Evolutionary conservation across 2,888 invertebrate genomes (phyloP).

Genomic region (Oscheius sp.): DNA sequence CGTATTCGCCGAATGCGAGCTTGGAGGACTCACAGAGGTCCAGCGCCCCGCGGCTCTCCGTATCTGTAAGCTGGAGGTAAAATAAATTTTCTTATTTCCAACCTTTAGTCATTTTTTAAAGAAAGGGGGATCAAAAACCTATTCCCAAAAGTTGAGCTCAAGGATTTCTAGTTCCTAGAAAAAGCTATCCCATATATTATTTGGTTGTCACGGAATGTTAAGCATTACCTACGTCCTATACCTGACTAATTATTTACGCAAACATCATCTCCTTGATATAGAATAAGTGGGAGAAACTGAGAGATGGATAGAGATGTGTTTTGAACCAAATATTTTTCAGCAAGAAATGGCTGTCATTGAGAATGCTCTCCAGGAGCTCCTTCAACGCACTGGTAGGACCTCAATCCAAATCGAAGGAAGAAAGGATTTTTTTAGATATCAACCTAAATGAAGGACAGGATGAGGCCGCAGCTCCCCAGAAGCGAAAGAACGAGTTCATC

Average conservation of each 20-base stretch:
- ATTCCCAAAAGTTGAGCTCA: too few relatives aligned
- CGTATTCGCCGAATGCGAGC: conserved; percentile 42
- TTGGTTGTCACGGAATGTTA: too few relatives aligned
- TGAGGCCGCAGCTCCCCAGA: conserved; percentile 32
- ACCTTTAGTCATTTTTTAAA: too few relatives aligned
- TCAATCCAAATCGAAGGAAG: background rate
- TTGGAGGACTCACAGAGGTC: conserved; percentile 31
- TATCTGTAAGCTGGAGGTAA: conserved; percentile 50
- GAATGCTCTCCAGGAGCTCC: conserved; percentile 53
- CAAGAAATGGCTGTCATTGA: conserved; percentile 46
- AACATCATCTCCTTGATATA: too few relatives aligned
- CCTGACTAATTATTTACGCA: too few relatives aligned
- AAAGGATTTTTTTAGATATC: conserved; percentile 24
- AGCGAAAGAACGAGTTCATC: conserved; percentile 58
- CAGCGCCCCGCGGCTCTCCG: conserved; percentile 39
- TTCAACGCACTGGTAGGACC: conserved; percentile 43
- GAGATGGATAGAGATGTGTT: too few relatives aligned
- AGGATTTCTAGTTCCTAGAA: too few relatives aligned
- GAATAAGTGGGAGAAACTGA: too few relatives aligned
- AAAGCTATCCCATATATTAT: too few relatives aligned
- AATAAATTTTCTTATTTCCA: too few relatives aligned
- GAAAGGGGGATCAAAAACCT: too few relatives aligned
- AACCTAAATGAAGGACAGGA: conserved; percentile 31
- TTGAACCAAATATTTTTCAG: conserved; percentile 45
- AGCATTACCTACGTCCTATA: too few relatives aligned